Evolutionary conservation across 2,888 invertebrate genomes (phyloP).

Genomic region (Chalcis sispes): DNA sequence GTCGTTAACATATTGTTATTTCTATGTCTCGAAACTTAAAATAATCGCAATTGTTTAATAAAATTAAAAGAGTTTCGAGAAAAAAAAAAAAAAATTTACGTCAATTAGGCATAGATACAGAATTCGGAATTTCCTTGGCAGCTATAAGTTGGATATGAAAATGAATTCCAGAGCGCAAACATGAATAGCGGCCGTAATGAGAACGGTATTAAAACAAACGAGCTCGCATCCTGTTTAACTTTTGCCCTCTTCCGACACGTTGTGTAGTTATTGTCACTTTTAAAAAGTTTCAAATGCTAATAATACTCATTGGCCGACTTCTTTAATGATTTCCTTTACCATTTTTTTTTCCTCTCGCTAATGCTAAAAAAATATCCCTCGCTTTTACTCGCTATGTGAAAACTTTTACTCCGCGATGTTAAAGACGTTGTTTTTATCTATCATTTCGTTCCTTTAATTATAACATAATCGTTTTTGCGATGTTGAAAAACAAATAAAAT

Average conservation of each 20-base stretch:
- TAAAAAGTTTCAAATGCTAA: constrained; percentile 26
- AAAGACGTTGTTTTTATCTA: too few species aligned
- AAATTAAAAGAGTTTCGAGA: too few species aligned
- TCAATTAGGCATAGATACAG: background rate
- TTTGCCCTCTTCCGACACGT: background rate
- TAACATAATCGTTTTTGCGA: background rate
- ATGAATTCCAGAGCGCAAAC: too few species aligned
- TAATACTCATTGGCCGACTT: constrained; percentile 35
- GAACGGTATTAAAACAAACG: constrained; percentile 5
- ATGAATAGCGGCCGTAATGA: constrained; percentile 1
- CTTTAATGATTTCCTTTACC: constrained; percentile 1
- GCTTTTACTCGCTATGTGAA: constrained; percentile 2
- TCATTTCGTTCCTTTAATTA: too few species aligned
- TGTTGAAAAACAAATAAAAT: background rate
- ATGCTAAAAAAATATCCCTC: too few species aligned
- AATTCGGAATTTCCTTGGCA: constrained; percentile 7
- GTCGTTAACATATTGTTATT: too few species aligned
- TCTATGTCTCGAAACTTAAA: too few species aligned
- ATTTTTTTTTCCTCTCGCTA: background rate
- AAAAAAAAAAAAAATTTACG: background rate
- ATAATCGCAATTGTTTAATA: too few species aligned
- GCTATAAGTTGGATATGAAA: constrained; percentile 13
- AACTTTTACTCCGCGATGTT: background rate
- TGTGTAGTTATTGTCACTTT: constrained; percentile 15
- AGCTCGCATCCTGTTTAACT: constrained; percentile 29